Base-by-base conservation (phyloP, 1,140 invertebrate genomes). In the Meloidogyne chitwoodi region DNA sequence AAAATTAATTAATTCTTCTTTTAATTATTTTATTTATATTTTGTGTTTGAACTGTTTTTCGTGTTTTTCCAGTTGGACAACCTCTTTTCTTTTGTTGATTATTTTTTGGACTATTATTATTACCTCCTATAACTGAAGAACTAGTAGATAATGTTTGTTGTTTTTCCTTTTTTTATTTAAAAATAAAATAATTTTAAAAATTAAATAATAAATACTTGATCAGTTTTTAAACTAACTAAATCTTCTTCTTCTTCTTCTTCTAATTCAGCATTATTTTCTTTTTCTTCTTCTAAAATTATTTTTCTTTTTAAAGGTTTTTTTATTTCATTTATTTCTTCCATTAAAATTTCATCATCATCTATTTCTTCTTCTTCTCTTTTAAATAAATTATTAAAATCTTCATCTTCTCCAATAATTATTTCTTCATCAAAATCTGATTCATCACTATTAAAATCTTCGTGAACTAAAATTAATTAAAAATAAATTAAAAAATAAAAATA, bases 371-470 rank as follows among this genome's bases (percentile, higher is more conserved):
- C 38, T 27, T 44, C 61, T 26, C 6, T 29, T 31, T 14, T 38
- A 27, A 78, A 41, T 34, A 79, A 63, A 48, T 38, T 26, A 48
- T 71, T 80, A 27, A 79, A 80, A 24, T 85, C 84, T 29, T 84
- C 85, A 22, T 86, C 85, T 44, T 85, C 85, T n/a, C 86, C 85
- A 65, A 83, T 56, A 14, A 83, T 77, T 41, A 83, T 68, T 22
- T 86, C 85, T 27, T 86, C 85, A 24, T 87, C 85, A 65, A 84
- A 84, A 63, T 86, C 85, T 19, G 81, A 84, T 64, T 87, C 85
- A 11, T 85, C 86, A 34, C 83, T 83, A 16, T 77, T 83, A 41
- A 77, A 84, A 31, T 86, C 84, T 31, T 86, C 85, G 48, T 84
- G 83, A 22, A 85, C 84, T 85, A 74, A 74, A 84, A n/a, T 31